phyloP scores from a whole-genome alignment of 2,888 invertebrate genomes.

The Diarsia dahlii region DNA sequence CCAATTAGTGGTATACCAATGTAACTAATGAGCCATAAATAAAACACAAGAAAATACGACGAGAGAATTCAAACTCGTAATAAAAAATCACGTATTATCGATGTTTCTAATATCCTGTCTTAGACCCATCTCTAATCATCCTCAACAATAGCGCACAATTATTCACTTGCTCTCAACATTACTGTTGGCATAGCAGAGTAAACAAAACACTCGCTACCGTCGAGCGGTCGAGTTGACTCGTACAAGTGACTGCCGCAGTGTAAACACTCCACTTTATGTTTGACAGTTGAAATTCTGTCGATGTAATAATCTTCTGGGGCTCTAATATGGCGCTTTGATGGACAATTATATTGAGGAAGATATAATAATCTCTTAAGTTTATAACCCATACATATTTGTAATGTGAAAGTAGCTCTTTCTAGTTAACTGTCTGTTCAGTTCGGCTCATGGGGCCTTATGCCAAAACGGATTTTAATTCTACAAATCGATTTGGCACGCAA shows the following conservation, averaged over 20 bases:
- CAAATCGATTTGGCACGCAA: too few relatives aligned
- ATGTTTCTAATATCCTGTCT: slow-evolving; percentile 10
- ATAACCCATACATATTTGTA: too few relatives aligned
- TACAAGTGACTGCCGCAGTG: slow-evolving; percentile 75
- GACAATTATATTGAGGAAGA: neutral
- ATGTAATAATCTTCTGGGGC: slow-evolving; percentile 66
- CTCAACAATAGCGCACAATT: slow-evolving; percentile 78
- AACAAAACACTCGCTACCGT: slow-evolving; percentile 86
- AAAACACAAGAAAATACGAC: neutral
- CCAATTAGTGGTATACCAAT: too few relatives aligned
- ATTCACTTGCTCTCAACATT: slow-evolving; percentile 76
- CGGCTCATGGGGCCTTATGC: too few relatives aligned
- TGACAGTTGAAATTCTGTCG: slow-evolving; percentile 69
- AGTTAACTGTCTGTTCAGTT: too few relatives aligned
- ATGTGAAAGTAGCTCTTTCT: neutral
- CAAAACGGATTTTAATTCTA: too few relatives aligned
- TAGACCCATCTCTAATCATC: slow-evolving; percentile 65
- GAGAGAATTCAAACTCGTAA: neutral
- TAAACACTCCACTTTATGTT: slow-evolving; percentile 77
- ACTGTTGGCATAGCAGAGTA: slow-evolving; percentile 82
- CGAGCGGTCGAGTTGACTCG: slow-evolving; percentile 78
- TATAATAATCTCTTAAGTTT: neutral
- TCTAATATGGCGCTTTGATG: slow-evolving; percentile 34
- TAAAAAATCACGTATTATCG: slow-evolving; percentile 11
- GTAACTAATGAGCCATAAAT: neutral